Evolutionary conservation across 35 echinoderm and acorn worm genomes (phyloP).

Genomic region (Stichopus chloronotus): DNA sequence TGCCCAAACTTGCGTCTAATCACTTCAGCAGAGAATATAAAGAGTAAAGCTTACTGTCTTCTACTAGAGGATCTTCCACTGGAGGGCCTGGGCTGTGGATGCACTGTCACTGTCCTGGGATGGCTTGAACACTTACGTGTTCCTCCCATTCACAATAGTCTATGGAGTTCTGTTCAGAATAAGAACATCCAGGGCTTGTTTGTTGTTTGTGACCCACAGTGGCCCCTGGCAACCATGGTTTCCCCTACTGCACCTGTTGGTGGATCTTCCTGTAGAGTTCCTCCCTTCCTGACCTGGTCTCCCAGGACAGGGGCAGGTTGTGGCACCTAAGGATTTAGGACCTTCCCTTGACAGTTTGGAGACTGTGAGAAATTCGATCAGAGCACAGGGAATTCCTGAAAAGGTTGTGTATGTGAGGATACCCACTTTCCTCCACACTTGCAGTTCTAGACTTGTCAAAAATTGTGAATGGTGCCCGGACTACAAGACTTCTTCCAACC

Average conservation of each 20-base stretch:
- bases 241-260: slow-evolving; percentile 1
- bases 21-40: no score
- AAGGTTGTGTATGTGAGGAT: not conserved
- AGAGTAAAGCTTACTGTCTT: not conserved
- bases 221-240: not conserved
- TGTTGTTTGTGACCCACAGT: slow-evolving; percentile 1
- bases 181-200: not conserved
- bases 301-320: not conserved
- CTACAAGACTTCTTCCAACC: not conserved
- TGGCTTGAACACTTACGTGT: not conserved
- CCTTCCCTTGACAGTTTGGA: not conserved
- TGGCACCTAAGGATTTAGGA: not conserved
- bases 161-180: not conserved
- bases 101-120: not conserved
- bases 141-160: not conserved
- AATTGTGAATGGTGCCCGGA: not conserved
- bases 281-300: not conserved
- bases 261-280: not conserved
- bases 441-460: not conserved
- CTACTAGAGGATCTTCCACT: not conserved
- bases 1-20: no score
- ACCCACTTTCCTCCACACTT: not conserved
- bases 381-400: not conserved
- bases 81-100: not conserved
- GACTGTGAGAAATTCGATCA: not conserved